Base-by-base conservation (phyloP, 23 tunicate species). In the Styela plicata region DNA sequence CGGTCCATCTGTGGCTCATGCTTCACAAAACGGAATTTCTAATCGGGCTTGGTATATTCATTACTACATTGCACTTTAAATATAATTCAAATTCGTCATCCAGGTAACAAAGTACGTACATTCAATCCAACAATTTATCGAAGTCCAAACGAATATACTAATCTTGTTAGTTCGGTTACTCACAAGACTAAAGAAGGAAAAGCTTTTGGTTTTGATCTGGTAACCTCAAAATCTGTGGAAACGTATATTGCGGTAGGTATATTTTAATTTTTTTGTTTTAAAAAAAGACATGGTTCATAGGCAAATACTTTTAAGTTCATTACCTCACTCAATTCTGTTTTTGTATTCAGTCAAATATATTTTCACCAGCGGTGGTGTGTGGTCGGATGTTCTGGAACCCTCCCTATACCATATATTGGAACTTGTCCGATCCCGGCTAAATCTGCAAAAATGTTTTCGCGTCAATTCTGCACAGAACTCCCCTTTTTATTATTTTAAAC, bases 41-140 rank as follows among this genome's bases (percentile, higher is more conserved):
- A n/a, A n/a, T n/a, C n/a, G n/a, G n/a, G n/a, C n/a, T n/a, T n/a
- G n/a, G n/a, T n/a, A n/a, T n/a, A n/a, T n/a, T n/a, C n/a, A n/a
- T n/a, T n/a, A n/a, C n/a, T n/a, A n/a, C n/a, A n/a, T n/a, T n/a
- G n/a, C n/a, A n/a, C n/a, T n/a, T n/a, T n/a, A n/a, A n/a, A n/a
- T n/a, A n/a, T n/a, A n/a, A n/a, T n/a, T n/a, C n/a, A n/a, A n/a
- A n/a, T n/a, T n/a, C n/a, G n/a, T n/a, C n/a, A n/a, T n/a, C n/a
- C 44, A 82, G 85, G 85, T n/a, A 37, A 82, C 34, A 70, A 36
- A 44, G 35, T 31, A 36, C 85, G 85, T 20, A 19, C 80, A 33
- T 25, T 24, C 66, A 82, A 82, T 70, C 85, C 85, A 0, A 82
- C 85, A 1, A 36, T 69, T 18, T 82, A 82, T 35, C 80, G 85